Conservation (phyloP, 2,888 invertebrate species). For the Andrena bicolor region DNA sequence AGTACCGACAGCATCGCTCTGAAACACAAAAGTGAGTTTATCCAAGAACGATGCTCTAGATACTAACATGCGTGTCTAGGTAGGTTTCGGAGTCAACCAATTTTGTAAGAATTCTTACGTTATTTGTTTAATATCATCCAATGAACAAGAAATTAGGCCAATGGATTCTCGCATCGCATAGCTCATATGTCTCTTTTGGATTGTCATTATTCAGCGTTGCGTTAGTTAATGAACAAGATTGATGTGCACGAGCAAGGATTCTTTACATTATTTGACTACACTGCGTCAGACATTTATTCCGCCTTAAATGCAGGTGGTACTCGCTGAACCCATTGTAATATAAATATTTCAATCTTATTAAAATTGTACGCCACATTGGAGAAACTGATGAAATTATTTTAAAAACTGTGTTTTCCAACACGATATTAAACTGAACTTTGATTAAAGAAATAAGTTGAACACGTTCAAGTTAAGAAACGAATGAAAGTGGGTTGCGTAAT, state of each 20-base stretch:
- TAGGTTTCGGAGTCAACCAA: conserved; percentile 41
- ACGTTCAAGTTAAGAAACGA: conserved; percentile 7
- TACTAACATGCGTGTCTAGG: conserved; percentile 33
- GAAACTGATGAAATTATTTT: background rate
- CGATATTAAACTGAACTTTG: background rate
- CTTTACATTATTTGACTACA: conserved; percentile 24
- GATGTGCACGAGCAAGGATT: conserved; percentile 30
- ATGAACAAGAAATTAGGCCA: conserved; percentile 59
- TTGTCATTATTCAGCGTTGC: conserved; percentile 56
- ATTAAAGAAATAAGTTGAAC: conserved; percentile 1
- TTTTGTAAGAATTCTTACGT: conserved; percentile 29
- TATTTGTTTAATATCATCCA: conserved; percentile 16
- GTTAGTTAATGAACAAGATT: conserved; percentile 33
- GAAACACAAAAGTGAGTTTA: conserved; percentile 39
- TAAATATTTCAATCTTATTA: background rate
- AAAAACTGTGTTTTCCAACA: background rate
- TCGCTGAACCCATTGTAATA: background rate
- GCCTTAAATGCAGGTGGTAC: conserved; percentile 2
- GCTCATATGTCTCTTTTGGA: conserved; percentile 39
- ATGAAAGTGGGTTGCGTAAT: background rate
- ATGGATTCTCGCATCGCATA: conserved; percentile 37
- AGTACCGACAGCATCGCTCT: conserved; percentile 54
- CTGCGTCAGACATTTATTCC: conserved; percentile 17
- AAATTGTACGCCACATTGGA: background rate
- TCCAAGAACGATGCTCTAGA: conserved; percentile 34